phyloP scores from a whole-genome alignment of 2,113 vertebrate genomes.

The Ranitomeya imitator region DNA sequence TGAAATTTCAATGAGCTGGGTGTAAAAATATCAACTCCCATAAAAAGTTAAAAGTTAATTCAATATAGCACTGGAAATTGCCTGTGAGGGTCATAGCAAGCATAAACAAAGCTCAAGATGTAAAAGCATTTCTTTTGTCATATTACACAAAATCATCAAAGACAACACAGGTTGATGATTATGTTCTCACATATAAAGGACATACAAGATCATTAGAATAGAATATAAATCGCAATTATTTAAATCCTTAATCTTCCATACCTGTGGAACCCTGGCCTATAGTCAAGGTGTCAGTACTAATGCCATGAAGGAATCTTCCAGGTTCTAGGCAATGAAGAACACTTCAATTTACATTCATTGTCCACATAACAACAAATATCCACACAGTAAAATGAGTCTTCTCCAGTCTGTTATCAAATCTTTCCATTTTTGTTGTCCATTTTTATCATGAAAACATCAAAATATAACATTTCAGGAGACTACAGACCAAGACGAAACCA shows the following conservation, averaged over 20 bases:
- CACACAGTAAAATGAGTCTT: neutral
- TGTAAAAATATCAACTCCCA: conserved; percentile 22
- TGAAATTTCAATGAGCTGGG: neutral
- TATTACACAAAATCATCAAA: conserved; percentile 40
- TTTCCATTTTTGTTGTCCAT: neutral
- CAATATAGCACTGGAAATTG: neutral
- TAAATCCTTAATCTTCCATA: neutral
- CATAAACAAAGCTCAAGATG: conserved; percentile 40
- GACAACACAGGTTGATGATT: conserved; percentile 48
- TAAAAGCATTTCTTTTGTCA: conserved; percentile 34
- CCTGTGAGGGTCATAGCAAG: conserved; percentile 14
- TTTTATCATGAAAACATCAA: conserved; percentile 35
- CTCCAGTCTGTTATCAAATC: neutral
- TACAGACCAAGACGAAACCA: conserved; percentile 47
- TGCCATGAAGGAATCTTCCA: neutral
- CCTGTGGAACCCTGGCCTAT: neutral
- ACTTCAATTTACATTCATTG: conserved; percentile 56
- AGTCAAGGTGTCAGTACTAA: neutral
- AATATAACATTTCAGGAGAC: conserved; percentile 48
- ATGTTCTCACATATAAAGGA: conserved; percentile 48
- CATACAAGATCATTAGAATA: conserved; percentile 44
- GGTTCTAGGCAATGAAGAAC: conserved; percentile 27
- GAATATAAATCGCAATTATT: conserved; percentile 24
- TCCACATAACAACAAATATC: conserved; percentile 51
- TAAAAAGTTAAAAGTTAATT: conserved; percentile 31